Evolutionary conservation across 2,113 vertebrate genomes (phyloP), one percentile per base, ranked within the genome.

Genomic region (Cyprinodon tularosa): DNA sequence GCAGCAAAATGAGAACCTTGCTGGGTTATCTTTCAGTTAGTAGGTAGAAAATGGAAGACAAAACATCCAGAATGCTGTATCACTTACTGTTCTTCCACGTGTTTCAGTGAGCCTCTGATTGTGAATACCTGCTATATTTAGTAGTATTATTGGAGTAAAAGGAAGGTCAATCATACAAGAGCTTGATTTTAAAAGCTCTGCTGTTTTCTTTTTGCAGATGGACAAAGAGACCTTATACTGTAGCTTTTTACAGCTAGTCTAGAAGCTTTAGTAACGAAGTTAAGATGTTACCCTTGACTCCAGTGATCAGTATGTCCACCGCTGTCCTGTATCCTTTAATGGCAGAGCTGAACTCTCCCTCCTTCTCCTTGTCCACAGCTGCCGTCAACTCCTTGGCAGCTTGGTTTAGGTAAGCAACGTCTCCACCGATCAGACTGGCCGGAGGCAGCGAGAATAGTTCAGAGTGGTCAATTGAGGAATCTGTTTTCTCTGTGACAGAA

Each of bases 231-330:
- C 42, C 42, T 20, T 9, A 53, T 8, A 20, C 50, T 53, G 50
- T 20, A 57, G 15, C 0, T 10, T 29, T 57, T 20, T 57, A 57
- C 50, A 57, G 50, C 20, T 9, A 11, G 12, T 45, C 9, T 45
- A 45, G 44, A 11, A 45, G 2, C 5, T 57, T 57, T 2, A n/a
- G 17, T 0, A 53, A 53, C 15, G 14, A 17, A 53, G 17, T 20
- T 5, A 53, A 17, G 47, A 20, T 4, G 15, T 66, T 66, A 97
- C 96, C 92, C 60, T 95, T 90, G 0, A 94, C 92, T 60, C 96
- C 96, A 65, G 91, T 94, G 68, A 97, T 95, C 71, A 97, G 89
- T 50, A 96, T 84, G 22, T 96, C 95, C 45, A 97, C 96, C 0
- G 95, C 96, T 0, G 91, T 90, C 82, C 94, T 91, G 90, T 96